phyloP scores from a whole-genome alignment of 2,888 invertebrate genomes.

The Hydriomena furcata region DNA sequence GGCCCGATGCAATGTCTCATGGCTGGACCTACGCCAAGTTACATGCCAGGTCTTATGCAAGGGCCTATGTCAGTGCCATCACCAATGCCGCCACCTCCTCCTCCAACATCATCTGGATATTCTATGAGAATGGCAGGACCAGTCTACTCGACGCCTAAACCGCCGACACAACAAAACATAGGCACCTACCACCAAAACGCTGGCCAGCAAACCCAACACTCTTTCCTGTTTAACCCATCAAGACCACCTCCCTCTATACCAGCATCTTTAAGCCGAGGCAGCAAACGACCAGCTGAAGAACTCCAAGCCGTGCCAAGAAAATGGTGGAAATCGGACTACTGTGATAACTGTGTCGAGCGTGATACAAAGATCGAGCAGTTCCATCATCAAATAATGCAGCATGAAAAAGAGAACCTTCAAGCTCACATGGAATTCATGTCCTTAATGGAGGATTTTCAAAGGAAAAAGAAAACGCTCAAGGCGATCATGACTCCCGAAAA shows the following conservation, averaged over 20 bases:
- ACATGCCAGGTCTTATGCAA: constrained; percentile 28
- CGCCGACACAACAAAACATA: too few relatives aligned
- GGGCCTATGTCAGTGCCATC: constrained; percentile 27
- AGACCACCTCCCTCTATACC: constrained; percentile 62
- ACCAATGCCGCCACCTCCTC: constrained; percentile 32
- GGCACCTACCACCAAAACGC: too few relatives aligned
- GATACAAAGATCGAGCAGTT: too few relatives aligned
- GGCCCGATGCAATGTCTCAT: too few relatives aligned
- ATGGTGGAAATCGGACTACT: too few relatives aligned
- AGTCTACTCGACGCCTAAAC: too few relatives aligned
- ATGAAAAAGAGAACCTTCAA: constrained; percentile 49
- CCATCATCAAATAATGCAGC: constrained; percentile 42
- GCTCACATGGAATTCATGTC: constrained; percentile 41
- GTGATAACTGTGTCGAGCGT: too few relatives aligned
- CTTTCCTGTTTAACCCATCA: constrained; percentile 58
- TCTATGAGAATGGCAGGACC: constrained; percentile 10
- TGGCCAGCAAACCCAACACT: too few relatives aligned
- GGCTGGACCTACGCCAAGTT: neutral
- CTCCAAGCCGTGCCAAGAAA: too few relatives aligned
- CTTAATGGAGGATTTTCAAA: constrained; percentile 45
- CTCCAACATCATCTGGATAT: constrained; percentile 1
- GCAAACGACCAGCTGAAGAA: constrained; percentile 10
- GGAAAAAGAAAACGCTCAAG: constrained; percentile 1
- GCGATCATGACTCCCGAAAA: constrained; percentile 9
- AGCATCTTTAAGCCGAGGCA: neutral